Conservation (phyloP, 2,113 vertebrate species). For the Phainopepla nitens region DNA sequence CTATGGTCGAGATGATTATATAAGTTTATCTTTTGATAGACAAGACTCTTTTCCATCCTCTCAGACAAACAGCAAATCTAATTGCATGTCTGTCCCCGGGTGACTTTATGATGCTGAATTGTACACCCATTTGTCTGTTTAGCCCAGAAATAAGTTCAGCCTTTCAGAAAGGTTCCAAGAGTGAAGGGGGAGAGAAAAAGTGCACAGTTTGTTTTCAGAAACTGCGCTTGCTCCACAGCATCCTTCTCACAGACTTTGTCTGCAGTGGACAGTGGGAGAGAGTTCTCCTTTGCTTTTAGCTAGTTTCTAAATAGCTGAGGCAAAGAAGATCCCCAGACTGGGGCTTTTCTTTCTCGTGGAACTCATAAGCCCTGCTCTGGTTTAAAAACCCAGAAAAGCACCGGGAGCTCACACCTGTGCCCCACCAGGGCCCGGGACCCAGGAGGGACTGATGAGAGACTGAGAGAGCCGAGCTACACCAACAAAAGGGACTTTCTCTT, state of each 20-base stretch:
- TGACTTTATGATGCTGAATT: background rate
- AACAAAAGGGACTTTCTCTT: background rate
- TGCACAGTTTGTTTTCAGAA: fast-evolving
- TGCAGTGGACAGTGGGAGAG: background rate
- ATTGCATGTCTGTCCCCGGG: background rate
- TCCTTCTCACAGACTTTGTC: background rate
- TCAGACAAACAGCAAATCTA: background rate
- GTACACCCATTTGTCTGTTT: background rate
- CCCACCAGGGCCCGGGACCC: fast-evolving
- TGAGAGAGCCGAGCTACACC: fast-evolving
- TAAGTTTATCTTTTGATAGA: background rate
- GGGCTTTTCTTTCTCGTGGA: background rate
- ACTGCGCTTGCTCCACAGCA: fast-evolving
- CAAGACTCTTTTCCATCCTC: background rate
- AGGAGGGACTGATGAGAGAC: background rate
- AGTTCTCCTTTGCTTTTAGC: background rate
- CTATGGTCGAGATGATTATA: background rate
- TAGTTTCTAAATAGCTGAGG: background rate
- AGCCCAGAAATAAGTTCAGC: background rate
- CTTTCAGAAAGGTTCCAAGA: background rate
- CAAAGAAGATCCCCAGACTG: background rate
- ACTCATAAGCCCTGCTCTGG: background rate
- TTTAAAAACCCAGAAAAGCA: background rate
- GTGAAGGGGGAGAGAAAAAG: background rate
- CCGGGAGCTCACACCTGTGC: background rate